These are phyloP conservation scores for Bothrops jararaca DNA, from an alignment of 2,113 vertebrate species.

Conservation along the genomic window DNA sequence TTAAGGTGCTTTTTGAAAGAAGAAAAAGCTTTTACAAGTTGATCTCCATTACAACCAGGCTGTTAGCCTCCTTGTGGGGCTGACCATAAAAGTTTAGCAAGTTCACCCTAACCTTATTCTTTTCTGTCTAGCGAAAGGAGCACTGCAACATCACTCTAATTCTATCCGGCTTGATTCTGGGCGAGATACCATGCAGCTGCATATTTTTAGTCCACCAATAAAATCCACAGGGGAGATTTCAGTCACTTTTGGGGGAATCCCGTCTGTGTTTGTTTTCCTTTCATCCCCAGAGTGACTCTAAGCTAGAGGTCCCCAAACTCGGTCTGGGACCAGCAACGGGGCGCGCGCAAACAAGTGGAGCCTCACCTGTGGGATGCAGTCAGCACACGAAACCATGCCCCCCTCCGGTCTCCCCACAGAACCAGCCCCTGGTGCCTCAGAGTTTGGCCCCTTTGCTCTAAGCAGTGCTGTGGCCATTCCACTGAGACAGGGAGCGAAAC, in stretches of 20 bases:
- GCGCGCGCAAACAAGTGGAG: too few species aligned
- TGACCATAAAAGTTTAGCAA: not conserved
- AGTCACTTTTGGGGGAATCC: not conserved
- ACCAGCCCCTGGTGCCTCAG: too few species aligned
- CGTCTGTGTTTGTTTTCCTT: not conserved
- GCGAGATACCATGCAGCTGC: not conserved
- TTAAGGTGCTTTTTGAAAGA: not conserved
- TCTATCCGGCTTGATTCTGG: not conserved
- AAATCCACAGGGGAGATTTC: not conserved
- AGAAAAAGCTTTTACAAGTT: not conserved
- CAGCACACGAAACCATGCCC: too few species aligned
- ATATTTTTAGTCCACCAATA: not conserved
- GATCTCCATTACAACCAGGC: not conserved
- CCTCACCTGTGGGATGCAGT: too few species aligned
- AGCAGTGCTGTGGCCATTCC: not conserved
- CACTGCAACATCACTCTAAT: not conserved
- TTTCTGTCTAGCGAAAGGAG: not conserved
- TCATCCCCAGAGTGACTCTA: not conserved
- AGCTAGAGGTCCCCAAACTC: too few species aligned
- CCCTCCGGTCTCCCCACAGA: too few species aligned
- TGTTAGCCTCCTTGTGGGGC: not conserved
- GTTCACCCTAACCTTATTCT: not conserved
- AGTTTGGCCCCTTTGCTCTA: not conserved
- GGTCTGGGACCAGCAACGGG: too few species aligned
- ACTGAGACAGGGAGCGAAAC: not conserved